Evolutionary conservation across 2,797 vertebrate genomes (phyloP), one percentile per base, ranked within the genome.

Genomic region (Tapera naevia): DNA sequence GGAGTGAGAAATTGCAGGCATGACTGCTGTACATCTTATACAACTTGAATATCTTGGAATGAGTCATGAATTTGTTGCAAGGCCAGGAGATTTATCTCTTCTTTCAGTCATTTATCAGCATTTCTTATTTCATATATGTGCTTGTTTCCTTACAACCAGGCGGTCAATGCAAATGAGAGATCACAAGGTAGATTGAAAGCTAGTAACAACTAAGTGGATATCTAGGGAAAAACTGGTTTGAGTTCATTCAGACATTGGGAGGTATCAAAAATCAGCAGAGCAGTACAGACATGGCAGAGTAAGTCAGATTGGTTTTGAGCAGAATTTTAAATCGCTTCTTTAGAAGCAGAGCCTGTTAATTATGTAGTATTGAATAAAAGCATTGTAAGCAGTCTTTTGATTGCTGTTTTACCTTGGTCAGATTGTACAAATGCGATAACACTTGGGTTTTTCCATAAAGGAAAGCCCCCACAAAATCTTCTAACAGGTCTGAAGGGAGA

Each of bases 261-360:
- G 32, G 85, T 79, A 86, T 79, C 85, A 80, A 58, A 81, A 95
- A 92, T 79, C 57, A 93, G 85, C 22, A 76, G 78, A 86, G 72
- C 80, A 95, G 72, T 76, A 87, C 75, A 96, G 94, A 86, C 19
- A 8, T 51, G 21, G 43, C 39, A 66, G 79, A 85, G 45, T 28
- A 67, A 84, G 79, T 89, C 67, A 67, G 69, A 41, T 72, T 74
- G 80, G 72, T 81, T 93, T 93, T 76, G 86, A 93, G 39, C 4
- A 9, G 73, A 80, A 33, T 37, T 50, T 62, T 43, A 24, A 48
- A 72, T 57, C 11, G 13, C 12, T 43, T 62, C 37, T 80, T 76
- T 41, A 86, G 50, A 71, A 67, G 39, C 60, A 39, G 28, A 83
- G 48, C 32, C 0, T 9, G 37, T 82, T 91, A 75, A 67, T 62